Percentiles rank a stretch among this genome's conserved stretches.
phyloP scores from a whole-genome alignment of 2,113 vertebrate species.

The Bos javanicus region DNA sequence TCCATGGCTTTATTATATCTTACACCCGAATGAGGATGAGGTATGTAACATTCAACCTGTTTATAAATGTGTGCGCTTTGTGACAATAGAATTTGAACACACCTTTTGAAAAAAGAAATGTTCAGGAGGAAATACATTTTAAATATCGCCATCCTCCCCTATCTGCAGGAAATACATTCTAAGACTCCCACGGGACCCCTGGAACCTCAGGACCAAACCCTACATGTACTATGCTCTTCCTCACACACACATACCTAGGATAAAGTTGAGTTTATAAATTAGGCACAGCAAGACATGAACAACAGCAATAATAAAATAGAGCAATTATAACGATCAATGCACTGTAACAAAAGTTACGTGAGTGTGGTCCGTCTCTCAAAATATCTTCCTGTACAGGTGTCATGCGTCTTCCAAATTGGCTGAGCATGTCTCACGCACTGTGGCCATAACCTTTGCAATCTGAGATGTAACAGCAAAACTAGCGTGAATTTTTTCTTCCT shows the following conservation, averaged over 20 bases:
- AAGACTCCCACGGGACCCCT: neutral
- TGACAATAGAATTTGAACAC: neutral
- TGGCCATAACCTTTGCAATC: neutral
- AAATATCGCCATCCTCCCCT: neutral
- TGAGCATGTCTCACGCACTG: neutral
- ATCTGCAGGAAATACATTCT: neutral
- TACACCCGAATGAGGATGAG: conserved; percentile 95
- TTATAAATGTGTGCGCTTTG: neutral
- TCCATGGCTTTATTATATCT: conserved; percentile 94
- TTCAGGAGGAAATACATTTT: neutral
- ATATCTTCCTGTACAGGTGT: neutral
- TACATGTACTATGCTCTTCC: neutral
- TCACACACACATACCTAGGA: neutral
- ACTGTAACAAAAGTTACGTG: neutral
- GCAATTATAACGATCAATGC: neutral
- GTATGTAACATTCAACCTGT: conserved; percentile 75
- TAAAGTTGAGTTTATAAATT: neutral
- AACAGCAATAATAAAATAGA: neutral
- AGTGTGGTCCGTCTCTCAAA: neutral
- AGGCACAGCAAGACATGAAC: neutral
- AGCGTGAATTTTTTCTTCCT: neutral
- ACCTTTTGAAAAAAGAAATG: neutral
- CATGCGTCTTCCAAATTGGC: neutral
- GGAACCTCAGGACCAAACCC: neutral
- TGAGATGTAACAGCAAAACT: neutral